Conservation (phyloP, 2,113 vertebrate genomes). For the Recurvirostra avosetta region DNA sequence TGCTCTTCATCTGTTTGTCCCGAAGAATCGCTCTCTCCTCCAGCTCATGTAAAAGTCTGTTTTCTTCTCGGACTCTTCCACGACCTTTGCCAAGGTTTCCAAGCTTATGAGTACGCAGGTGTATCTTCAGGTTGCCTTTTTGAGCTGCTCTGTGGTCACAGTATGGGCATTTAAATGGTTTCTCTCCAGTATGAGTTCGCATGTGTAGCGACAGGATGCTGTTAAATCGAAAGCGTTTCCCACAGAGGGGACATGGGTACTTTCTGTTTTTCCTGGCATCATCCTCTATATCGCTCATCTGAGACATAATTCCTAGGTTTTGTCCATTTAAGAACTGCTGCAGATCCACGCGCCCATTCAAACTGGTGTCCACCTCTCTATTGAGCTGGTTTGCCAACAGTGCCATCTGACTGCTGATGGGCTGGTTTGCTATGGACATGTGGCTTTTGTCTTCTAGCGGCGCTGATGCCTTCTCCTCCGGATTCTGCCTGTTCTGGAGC, state of each 20-base stretch:
- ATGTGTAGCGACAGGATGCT: constrained; percentile 98
- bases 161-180: constrained; percentile 98
- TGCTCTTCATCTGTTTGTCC: constrained; percentile 94
- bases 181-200: constrained; percentile 98
- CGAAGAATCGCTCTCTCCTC: constrained; percentile 95
- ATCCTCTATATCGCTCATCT: constrained; percentile 98
- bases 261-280: constrained; percentile 97
- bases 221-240: constrained; percentile 98
- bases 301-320: constrained; percentile 98
- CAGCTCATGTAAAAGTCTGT: constrained; percentile 93
- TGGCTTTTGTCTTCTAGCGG: constrained; percentile 93
- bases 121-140: constrained; percentile 98
- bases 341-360: constrained; percentile 94
- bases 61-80: constrained; percentile 94
- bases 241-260: constrained; percentile 95
- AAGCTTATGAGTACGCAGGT: constrained; percentile 96
- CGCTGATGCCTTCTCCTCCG: constrained; percentile 86
- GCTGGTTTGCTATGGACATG: constrained; percentile 87
- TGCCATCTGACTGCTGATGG: constrained; percentile 96
- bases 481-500: constrained; percentile 87
- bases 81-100: constrained; percentile 97
- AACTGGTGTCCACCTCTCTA: constrained; percentile 88
- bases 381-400: constrained; percentile 93
- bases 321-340: constrained; percentile 98
- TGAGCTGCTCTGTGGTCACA: constrained; percentile 97